A percentile compares a stretch with the other conserved stretches of the same genome.
phyloP scores from a whole-genome alignment of 2,113 vertebrate genomes.

The Phyllostomus hastatus region DNA sequence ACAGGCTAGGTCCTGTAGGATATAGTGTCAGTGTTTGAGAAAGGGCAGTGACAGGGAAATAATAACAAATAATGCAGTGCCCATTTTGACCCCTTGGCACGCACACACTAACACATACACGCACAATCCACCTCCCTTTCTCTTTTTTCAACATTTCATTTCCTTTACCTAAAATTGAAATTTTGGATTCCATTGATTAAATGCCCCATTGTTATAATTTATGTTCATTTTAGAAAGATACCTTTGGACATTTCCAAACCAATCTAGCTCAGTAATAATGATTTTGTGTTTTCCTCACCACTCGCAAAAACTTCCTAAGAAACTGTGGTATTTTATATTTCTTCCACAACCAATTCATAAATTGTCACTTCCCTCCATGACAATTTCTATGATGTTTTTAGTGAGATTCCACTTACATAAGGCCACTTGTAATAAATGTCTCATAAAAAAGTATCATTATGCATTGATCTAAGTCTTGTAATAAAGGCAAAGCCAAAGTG shows the following conservation, averaged over 20 bases:
- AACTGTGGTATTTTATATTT: constrained; percentile 66
- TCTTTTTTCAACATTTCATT: neutral
- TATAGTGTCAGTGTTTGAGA: neutral
- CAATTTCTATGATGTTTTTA: constrained; percentile 36
- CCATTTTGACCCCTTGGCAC: neutral
- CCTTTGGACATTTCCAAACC: constrained; percentile 15
- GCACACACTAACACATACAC: neutral
- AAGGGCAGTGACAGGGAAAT: neutral
- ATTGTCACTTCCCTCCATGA: constrained; percentile 46
- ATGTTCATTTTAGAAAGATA: constrained; percentile 52
- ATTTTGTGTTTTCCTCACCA: constrained; percentile 58
- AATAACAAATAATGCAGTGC: neutral
- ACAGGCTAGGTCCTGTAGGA: neutral
- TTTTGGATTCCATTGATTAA: constrained; percentile 10
- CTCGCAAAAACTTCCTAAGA: constrained; percentile 56
- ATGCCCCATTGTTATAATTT: neutral
- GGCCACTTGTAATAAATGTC: constrained; percentile 51
- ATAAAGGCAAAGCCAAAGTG: neutral
- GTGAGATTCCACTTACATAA: neutral
- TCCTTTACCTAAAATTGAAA: neutral
- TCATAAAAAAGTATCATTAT: neutral
- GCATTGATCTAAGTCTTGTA: neutral
- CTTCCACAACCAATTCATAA: constrained; percentile 64
- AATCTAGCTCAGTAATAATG: constrained; percentile 53
- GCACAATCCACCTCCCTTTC: neutral